phyloP scores from a whole-genome alignment of 2,888 invertebrate genomes.

The Caenorhabditis sulstoni region DNA sequence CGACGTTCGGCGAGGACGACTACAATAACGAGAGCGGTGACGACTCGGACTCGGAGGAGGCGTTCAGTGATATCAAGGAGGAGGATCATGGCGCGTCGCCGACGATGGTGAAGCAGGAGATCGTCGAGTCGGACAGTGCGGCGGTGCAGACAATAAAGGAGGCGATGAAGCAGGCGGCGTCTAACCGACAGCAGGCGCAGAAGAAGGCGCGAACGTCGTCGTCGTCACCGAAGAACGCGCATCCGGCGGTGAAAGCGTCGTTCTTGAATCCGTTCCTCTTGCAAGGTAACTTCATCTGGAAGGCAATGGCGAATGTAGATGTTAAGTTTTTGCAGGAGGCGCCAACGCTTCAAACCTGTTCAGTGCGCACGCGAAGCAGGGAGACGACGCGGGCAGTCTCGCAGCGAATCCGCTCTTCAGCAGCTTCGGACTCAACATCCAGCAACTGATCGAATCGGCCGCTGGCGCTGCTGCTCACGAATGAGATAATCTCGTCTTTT shows the following conservation, averaged over 20 bases:
- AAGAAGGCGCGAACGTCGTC: slow-evolving; percentile 53
- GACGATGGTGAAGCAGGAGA: slow-evolving; percentile 46
- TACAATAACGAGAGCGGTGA: slow-evolving; percentile 68
- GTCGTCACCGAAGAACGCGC: slow-evolving; percentile 17
- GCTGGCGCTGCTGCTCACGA: slow-evolving; percentile 48
- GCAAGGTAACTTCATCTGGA: slow-evolving; percentile 51
- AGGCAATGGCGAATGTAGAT: neutral
- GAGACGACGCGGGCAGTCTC: slow-evolving; percentile 53
- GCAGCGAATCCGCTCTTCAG: slow-evolving; percentile 58
- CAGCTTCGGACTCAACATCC: slow-evolving; percentile 65
- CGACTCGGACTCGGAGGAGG: slow-evolving; percentile 69
- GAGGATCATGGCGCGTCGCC: slow-evolving; percentile 44
- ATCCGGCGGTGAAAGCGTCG: slow-evolving; percentile 25
- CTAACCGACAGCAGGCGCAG: slow-evolving; percentile 66
- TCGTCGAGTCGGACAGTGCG: slow-evolving; percentile 33
- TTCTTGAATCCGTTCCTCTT: slow-evolving; percentile 69
- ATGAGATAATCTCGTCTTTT: slow-evolving; percentile 20
- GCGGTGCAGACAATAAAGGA: slow-evolving; percentile 74
- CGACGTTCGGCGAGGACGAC: slow-evolving; percentile 68
- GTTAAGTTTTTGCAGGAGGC: slow-evolving; percentile 61
- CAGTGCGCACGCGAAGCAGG: slow-evolving; percentile 57
- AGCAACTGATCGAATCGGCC: slow-evolving; percentile 70
- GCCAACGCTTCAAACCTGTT: slow-evolving; percentile 62
- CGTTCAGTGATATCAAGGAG: slow-evolving; percentile 58
- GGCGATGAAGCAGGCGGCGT: slow-evolving; percentile 73